A percentile compares a stretch with the other conserved stretches of the same genome.
phyloP scores from a whole-genome alignment of 2,888 invertebrate species.

The Baronia brevicornis region DNA sequence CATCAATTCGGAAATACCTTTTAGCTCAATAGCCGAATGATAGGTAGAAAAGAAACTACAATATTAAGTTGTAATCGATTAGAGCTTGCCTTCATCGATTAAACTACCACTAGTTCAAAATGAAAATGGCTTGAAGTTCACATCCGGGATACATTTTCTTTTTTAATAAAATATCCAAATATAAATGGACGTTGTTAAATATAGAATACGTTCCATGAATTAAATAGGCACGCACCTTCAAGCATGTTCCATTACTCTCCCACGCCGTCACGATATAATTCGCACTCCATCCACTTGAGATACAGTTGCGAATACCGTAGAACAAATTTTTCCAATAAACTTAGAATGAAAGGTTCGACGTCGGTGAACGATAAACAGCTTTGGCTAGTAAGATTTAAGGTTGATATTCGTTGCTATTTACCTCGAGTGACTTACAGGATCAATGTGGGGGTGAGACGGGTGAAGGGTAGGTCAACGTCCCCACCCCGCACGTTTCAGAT shows the following conservation, averaged over 20 bases:
- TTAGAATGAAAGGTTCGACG: constrained; percentile 31
- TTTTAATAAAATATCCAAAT: too few species aligned
- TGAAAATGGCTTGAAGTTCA: too few species aligned
- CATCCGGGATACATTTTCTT: too few species aligned
- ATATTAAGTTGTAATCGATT: too few species aligned
- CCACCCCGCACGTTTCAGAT: constrained; percentile 30
- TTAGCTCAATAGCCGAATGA: too few species aligned
- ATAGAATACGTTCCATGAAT: constrained; percentile 1
- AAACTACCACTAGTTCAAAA: too few species aligned
- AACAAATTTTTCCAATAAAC: constrained; percentile 49
- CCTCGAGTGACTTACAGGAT: constrained; percentile 17
- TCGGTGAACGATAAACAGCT: constrained; percentile 37
- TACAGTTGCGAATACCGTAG: constrained; percentile 50
- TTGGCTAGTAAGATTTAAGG: constrained; percentile 44
- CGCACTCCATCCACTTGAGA: constrained; percentile 48
- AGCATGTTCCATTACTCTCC: constrained; percentile 23
- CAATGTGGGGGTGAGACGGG: constrained; percentile 28
- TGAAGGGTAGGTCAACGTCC: constrained; percentile 59
- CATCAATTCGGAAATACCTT: too few species aligned
- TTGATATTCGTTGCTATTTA: constrained; percentile 37
- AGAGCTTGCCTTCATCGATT: too few species aligned
- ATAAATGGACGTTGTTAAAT: neutral
- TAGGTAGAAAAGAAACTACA: too few species aligned
- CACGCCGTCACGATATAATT: constrained; percentile 37
- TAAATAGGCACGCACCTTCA: constrained; percentile 24